phyloP scores from a whole-genome alignment of 1,140 invertebrate genomes.

The Dreissena polymorpha region DNA sequence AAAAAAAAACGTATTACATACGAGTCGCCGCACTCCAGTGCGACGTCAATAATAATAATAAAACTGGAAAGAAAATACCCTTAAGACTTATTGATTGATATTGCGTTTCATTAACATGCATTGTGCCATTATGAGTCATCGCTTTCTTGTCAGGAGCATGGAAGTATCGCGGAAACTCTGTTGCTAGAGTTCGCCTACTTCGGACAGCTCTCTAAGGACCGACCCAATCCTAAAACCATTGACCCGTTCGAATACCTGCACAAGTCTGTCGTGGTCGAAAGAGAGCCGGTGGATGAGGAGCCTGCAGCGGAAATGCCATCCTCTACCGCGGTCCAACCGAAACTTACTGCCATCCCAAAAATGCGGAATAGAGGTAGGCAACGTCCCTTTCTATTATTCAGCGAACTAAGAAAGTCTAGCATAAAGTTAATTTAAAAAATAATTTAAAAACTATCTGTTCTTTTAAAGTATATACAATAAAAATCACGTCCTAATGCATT shows the following conservation, averaged over 20 bases:
- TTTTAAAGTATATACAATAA: too few species aligned
- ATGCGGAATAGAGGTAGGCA: background rate
- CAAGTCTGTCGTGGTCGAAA: background rate
- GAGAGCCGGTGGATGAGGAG: background rate
- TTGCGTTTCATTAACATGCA: too few species aligned
- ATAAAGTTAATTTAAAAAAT: too few species aligned
- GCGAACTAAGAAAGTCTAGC: too few species aligned
- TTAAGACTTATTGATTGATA: too few species aligned
- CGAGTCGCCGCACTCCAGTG: too few species aligned
- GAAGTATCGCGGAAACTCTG: constrained; percentile 28
- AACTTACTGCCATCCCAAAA: background rate
- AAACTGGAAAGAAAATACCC: too few species aligned
- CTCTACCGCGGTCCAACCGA: background rate
- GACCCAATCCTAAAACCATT: constrained; percentile 25
- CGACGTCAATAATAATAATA: too few species aligned
- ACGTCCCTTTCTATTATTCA: background rate
- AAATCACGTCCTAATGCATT: too few species aligned
- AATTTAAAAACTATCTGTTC: too few species aligned
- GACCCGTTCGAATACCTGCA: constrained; percentile 29
- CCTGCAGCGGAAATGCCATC: background rate
- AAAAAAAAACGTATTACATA: too few species aligned
- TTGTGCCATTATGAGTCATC: too few species aligned
- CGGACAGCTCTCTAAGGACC: constrained; percentile 31
- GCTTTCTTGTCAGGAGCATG: background rate
- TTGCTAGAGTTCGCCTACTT: constrained; percentile 49